Conservation (phyloP, 2,888 invertebrate species). For the Pegoplata infirma region DNA sequence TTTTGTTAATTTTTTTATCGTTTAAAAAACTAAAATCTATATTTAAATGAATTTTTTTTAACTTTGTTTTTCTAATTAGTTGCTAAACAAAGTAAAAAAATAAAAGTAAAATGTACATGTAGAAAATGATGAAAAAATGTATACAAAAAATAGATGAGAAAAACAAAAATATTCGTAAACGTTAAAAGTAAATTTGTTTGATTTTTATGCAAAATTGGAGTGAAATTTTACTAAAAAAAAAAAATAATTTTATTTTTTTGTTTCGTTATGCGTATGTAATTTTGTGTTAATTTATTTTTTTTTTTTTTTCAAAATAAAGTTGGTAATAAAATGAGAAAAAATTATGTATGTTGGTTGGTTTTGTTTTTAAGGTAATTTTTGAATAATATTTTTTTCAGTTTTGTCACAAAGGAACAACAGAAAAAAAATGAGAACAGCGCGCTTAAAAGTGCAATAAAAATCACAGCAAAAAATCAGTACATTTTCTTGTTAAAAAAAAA, state of each 20-base stretch:
- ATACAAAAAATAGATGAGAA: not conserved
- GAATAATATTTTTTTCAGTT: not conserved
- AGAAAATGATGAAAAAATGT: not conserved
- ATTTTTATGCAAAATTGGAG: conserved; percentile 55
- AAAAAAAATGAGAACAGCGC: conserved; percentile 56
- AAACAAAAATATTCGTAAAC: not conserved
- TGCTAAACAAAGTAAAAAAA: not conserved
- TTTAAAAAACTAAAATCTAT: not conserved
- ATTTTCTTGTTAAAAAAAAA: conserved; percentile 66
- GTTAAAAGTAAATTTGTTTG: not conserved
- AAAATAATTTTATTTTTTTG: conserved; percentile 10
- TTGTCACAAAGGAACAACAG: conserved; percentile 23
- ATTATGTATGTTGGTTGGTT: not conserved
- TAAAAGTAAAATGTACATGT: not conserved
- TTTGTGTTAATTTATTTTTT: too few species aligned
- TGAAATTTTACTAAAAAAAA: conserved; percentile 55
- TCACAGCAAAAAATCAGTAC: conserved; percentile 78
- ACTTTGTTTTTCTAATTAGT: not conserved
- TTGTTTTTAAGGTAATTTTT: not conserved
- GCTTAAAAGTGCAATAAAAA: conserved; percentile 72
- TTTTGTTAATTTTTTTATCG: too few species aligned
- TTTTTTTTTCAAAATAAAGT: conserved; percentile 3
- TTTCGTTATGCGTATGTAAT: conserved; percentile 7
- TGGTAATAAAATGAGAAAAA: conserved; percentile 13
- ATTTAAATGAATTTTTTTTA: not conserved